Base-by-base conservation (phyloP, 2,797 vertebrate species). In the Microhierax caerulescens region DNA sequence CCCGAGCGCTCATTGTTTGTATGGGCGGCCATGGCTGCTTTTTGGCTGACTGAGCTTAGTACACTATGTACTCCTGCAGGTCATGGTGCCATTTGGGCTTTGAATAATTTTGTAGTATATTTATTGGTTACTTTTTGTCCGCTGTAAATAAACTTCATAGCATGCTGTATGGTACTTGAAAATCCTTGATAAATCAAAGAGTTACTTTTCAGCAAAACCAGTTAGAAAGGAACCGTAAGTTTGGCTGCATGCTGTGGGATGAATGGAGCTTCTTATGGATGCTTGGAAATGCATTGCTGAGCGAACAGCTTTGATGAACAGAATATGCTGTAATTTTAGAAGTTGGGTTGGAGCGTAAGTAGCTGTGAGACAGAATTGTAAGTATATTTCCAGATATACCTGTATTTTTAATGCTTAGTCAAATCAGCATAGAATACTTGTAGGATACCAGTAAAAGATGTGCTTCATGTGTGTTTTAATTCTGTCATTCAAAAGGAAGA, bases 31-130 rank as follows among this genome's bases (percentile, higher is more conserved):
- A 21, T 41, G 11, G 36, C 13, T 48, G 74, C 5, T 45, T 61
- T 48, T 22, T 50, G 88, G 81, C 80, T 36, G 75, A 2, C 56
- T 20, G 25, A 36, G 74, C 90, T 13, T 7, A 13, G 89, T 5
- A 84, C 81, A 5, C 60, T 12, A 4, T 28, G 94, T 78, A 17
- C 96, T 75, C 45, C 20, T 5, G 77, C 93, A 77, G 97, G 97
- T 96, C 97, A 94, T 43, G 3, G 65, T 96, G 96, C 95, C 96
- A 77, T 68, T 20, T 60, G 80, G 56, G 70, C 95, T 82, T 67
- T 43, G 79, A 72, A 25, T 81, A 28, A 39, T 17, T 1, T 25
- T 34, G 27, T 7, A 16, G 28, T 86, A 3, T 28, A 12, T 61
- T 88, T 20, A 64, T 23, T 17, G 56, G 78, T 32, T 85, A 6